Conservation (phyloP, 2,113 vertebrate genomes). For the Antennarius striatus region DNA sequence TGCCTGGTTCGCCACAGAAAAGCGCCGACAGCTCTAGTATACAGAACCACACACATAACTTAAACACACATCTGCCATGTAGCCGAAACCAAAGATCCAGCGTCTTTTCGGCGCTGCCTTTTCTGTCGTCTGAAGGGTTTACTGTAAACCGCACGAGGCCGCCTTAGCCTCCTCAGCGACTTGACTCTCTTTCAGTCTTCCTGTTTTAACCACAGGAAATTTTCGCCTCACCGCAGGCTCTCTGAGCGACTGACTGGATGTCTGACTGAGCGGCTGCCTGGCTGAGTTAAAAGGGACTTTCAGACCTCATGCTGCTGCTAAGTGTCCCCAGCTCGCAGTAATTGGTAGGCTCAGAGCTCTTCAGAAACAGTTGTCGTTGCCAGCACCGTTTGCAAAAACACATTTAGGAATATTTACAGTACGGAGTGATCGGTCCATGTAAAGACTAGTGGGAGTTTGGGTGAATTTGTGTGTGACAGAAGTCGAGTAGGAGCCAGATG, state of each 20-base stretch:
- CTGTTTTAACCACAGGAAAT: slow-evolving; percentile 59
- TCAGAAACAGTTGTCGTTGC: slow-evolving; percentile 34
- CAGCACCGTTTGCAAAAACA: slow-evolving; percentile 20
- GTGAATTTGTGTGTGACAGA: slow-evolving; percentile 1
- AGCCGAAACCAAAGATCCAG: slow-evolving; percentile 24
- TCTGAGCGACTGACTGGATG: slow-evolving; percentile 45
- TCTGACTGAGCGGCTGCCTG: slow-evolving; percentile 57
- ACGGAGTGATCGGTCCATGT: slow-evolving; percentile 8
- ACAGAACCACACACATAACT: background rate
- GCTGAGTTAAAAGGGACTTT: slow-evolving; percentile 60
- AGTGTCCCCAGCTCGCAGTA: slow-evolving; percentile 52
- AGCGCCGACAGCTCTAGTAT: background rate
- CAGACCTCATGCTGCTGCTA: slow-evolving; percentile 51
- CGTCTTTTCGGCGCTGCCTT: background rate
- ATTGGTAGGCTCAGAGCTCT: slow-evolving; percentile 54
- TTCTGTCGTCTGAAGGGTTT: slow-evolving; percentile 35
- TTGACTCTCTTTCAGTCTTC: slow-evolving; percentile 39
- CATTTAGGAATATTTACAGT: slow-evolving; percentile 54
- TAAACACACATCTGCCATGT: slow-evolving; percentile 1
- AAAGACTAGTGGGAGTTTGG: slow-evolving; percentile 12
- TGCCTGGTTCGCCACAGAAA: slow-evolving; percentile 6
- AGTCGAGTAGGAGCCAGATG: background rate
- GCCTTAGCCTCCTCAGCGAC: slow-evolving; percentile 28
- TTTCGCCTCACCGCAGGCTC: slow-evolving; percentile 46
- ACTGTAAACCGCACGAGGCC: slow-evolving; percentile 46